Evolutionary conservation across 2,888 invertebrate genomes (phyloP).

Genomic region (Epiperipatus broadwayi): DNA sequence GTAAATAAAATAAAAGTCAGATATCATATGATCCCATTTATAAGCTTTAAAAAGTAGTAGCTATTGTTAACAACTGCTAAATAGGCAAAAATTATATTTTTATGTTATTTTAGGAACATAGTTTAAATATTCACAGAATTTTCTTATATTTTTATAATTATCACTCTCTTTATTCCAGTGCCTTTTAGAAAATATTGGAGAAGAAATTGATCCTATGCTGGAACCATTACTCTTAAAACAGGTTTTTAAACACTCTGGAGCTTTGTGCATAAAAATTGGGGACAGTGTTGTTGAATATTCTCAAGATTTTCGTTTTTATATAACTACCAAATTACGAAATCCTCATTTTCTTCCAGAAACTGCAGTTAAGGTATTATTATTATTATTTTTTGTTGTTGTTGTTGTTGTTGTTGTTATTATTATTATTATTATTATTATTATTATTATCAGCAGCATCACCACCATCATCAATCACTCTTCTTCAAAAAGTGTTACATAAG

Average conservation of each 20-base stretch:
- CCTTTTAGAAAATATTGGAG: constrained; percentile 29
- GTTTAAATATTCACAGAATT: no score
- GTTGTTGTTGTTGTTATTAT: constrained; percentile 10
- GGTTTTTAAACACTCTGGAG: constrained; percentile 31
- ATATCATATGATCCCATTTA: no score
- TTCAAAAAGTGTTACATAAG: no score
- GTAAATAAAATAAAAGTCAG: no score
- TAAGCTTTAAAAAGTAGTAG: no score
- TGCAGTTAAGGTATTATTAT: constrained; percentile 28
- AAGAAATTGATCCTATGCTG: constrained; percentile 31
- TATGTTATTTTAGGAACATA: no score
- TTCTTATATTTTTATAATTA: no score
- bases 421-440: constrained; percentile 4
- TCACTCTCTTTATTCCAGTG: constrained; percentile 21
- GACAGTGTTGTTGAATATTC: constrained; percentile 32
- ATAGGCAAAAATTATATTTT: no score
- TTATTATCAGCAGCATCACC: no score
- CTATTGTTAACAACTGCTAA: no score
- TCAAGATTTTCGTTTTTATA: constrained; percentile 31
- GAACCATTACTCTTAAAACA: constrained; percentile 32
- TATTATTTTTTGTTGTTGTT: constrained; percentile 8
- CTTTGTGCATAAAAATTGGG: constrained; percentile 31
- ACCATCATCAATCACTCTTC: no score
- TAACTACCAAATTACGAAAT: constrained; percentile 32
- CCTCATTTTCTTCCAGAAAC: constrained; percentile 33